phyloP scores from a whole-genome alignment of 2,888 invertebrate species.

The Tetropium fuscum region DNA sequence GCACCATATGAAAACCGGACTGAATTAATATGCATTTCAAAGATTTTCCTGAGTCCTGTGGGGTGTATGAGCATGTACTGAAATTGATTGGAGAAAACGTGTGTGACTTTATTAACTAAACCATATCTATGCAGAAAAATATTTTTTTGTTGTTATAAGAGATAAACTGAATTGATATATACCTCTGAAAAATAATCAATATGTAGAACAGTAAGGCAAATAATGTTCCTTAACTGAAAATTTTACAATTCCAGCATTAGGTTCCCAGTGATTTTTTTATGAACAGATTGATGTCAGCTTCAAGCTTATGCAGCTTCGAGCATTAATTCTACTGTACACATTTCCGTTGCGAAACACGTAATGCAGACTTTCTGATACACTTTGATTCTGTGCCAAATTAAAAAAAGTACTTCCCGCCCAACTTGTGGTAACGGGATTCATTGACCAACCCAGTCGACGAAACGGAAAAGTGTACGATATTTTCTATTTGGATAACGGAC shows the following conservation, averaged over 20 bases:
- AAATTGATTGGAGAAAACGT: too few relatives aligned
- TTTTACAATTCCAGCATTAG: slow-evolving; percentile 10
- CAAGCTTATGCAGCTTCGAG: slow-evolving; percentile 5
- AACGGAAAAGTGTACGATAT: too few relatives aligned
- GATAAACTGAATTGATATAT: too few relatives aligned
- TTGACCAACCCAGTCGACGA: not conserved
- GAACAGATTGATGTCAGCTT: slow-evolving; percentile 6
- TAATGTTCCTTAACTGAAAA: not conserved
- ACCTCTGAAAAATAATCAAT: not conserved
- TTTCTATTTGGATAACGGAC: too few relatives aligned
- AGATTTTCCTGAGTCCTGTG: not conserved
- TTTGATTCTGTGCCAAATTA: slow-evolving; percentile 17
- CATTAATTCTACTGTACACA: slow-evolving; percentile 13
- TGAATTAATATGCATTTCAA: not conserved
- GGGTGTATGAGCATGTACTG: not conserved
- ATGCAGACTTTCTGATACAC: slow-evolving; percentile 7
- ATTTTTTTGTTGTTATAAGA: too few relatives aligned
- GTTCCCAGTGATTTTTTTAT: not conserved
- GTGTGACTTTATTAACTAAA: too few relatives aligned
- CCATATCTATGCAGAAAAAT: too few relatives aligned
- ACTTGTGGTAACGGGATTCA: too few relatives aligned
- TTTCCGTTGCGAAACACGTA: not conserved
- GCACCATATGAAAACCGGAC: too few relatives aligned
- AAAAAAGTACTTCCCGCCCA: not conserved
- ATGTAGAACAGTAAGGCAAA: not conserved